Evolutionary conservation across 2,888 invertebrate genomes (phyloP), one percentile per base, ranked within the genome.

Genomic region (Luperina nickerlii): DNA sequence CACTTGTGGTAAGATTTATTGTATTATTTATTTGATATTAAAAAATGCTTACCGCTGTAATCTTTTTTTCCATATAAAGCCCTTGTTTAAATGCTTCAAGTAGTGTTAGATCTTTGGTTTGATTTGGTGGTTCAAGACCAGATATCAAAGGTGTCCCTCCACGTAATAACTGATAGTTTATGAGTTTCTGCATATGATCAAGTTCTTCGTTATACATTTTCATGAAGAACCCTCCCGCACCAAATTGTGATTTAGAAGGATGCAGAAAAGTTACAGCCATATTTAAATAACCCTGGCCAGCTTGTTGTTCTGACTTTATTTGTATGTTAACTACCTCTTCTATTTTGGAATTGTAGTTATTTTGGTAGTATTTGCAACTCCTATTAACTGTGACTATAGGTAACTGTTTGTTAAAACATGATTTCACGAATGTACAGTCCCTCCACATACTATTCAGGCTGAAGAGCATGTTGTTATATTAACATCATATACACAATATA

Each of bases 191-290:
- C 92, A 92, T 92, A 73, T 94, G 94, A 32, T 84, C 81, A 15
- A 93, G 76, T 87, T 94, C 94, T 79, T 94, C 93, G 27, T 92
- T 84, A 84, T 91, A 93, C 93, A 94, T 93, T 84, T 88, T 92
- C 92, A 94, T 93, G 76, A 93, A 94, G 78, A 90, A 93, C 1
- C 91, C 92, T 20, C 93, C 93, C 27, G 90, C 89, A 3, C 94
- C 94, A 48, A 86, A 80, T 66, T 86, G 85, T n/a, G 91, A 90
- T 38, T 89, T 78, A 74, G 84, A 85, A 5, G 93, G 90, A 65
- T 94, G 92, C 9, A 93, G 79, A 74, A 94, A 94, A 57, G 78
- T 74, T 18, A 91, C 90, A 57, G 93, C 94, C 79, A 94, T 90
- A 32, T 85, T 90, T 82, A 94, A 89, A 87, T 94, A 94, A 65